Evolutionary conservation across 2,113 vertebrate genomes (phyloP), one percentile per base, ranked within the genome.

Genomic region (Phrynocephalus versicolor): DNA sequence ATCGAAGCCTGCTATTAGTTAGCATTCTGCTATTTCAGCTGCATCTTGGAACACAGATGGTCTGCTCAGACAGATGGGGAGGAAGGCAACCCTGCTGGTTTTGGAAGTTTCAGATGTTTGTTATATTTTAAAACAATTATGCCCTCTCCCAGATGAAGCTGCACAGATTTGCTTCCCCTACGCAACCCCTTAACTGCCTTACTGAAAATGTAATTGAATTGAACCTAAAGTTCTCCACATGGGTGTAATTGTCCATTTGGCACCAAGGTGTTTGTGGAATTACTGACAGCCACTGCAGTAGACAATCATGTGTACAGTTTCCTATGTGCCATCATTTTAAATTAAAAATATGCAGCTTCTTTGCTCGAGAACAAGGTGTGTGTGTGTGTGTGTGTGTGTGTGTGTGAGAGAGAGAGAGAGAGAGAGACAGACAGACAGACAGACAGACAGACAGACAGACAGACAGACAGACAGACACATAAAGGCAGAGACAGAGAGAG

Each of bases 71-170:
- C 8, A 76, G 35, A 1, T 33, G 2, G 64, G 87, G 72, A 64
- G 41, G 7, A 84, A 81, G 39, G 0, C 81, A 78, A 69, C 37
- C 71, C 16, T 81, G 5, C 1, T 81, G 0, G 27, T 85, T 87
- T 80, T 23, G 6, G 84, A 0, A 45, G 37, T 21, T 27, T 72
- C 23, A 86, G 88, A 58, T 35, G 0, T 73, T 81, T 6, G 37
- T 64, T 87, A 81, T 86, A 6, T 69, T 81, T 81, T 57, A 57
- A 25, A 64, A 86, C 79, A 33, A 23, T 27, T 70, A 15, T 8
- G 37, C 79, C 25, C 62, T 86, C 13, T 23, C 35, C 80, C 37
- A 81, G 58, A 79, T 55, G 10, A 85, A 86, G 27, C 33, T 78
- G 15, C 25, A 21, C 89, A 51, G 2, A 6, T 73, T 73, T n/a